phyloP scores from a whole-genome alignment of 1,140 invertebrate species.

The Sesamia nonagrioides region DNA sequence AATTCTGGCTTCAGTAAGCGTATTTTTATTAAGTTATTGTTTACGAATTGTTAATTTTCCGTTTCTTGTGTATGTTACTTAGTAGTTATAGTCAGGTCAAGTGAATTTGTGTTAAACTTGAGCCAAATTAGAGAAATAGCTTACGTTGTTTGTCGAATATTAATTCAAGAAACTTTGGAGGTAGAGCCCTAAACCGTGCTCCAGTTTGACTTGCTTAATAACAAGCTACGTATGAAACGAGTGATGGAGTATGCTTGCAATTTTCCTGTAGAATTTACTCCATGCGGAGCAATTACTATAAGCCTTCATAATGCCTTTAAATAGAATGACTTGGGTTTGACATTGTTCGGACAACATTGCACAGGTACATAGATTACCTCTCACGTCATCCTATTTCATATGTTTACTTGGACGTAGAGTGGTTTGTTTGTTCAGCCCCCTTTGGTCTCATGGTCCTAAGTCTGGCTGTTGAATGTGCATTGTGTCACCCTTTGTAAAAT shows the following conservation, averaged over 20 bases:
- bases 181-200: slow-evolving; percentile 14
- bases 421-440: no score
- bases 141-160: slow-evolving; percentile 48
- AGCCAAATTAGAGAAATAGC: slow-evolving; percentile 48
- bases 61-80: slow-evolving; percentile 30
- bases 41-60: background rate
- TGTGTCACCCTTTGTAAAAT: no score
- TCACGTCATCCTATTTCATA: background rate
- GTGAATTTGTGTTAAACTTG: slow-evolving; percentile 45
- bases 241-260: slow-evolving; percentile 6
- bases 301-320: background rate
- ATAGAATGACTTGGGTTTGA: background rate
- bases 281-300: background rate
- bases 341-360: background rate
- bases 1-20: background rate
- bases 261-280: background rate
- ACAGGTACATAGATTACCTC: background rate
- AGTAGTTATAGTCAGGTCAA: slow-evolving; percentile 49
- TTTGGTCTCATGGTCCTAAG: no score
- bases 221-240: background rate
- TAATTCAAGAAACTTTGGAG: slow-evolving; percentile 44
- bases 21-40: slow-evolving; percentile 5
- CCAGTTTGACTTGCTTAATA: slow-evolving; percentile 28
- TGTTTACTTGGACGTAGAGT: no score
- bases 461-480: no score